These are phyloP conservation scores for Heteronetta atricapilla DNA, from an alignment of 2,113 vertebrate genomes.

Conservation along the genomic window DNA sequence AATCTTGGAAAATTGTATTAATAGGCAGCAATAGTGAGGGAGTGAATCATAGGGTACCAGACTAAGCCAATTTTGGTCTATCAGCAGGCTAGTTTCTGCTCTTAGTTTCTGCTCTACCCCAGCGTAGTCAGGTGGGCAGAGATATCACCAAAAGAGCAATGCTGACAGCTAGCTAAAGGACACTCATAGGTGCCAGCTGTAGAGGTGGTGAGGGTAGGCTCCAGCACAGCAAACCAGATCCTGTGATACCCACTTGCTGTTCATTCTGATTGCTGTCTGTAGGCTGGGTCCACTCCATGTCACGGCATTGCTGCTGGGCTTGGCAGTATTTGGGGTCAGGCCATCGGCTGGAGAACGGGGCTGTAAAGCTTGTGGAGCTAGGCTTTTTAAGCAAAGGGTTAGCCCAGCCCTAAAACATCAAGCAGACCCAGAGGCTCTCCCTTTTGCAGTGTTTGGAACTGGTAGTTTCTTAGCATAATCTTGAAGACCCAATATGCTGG, in stretches of 20 bases:
- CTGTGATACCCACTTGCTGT: background rate
- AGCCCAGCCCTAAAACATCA: background rate
- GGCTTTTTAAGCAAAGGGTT: background rate
- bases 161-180: conserved; percentile 26
- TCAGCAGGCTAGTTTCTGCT: background rate
- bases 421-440: background rate
- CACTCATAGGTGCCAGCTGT: background rate
- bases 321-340: background rate
- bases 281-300: background rate
- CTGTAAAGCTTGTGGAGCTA: background rate
- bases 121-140: background rate
- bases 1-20: conserved; percentile 58
- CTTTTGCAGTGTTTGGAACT: background rate
- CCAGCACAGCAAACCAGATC: background rate
- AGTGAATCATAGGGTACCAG: conserved; percentile 54
- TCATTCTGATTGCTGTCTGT: background rate
- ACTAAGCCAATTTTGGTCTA: conserved; percentile 32
- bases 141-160: background rate
- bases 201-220: background rate
- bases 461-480: background rate
- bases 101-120: background rate
- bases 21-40: conserved; percentile 44
- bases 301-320: background rate
- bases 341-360: background rate
- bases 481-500: background rate